Conservation (phyloP, 2,113 vertebrate species). For the Brachyistius frenatus region DNA sequence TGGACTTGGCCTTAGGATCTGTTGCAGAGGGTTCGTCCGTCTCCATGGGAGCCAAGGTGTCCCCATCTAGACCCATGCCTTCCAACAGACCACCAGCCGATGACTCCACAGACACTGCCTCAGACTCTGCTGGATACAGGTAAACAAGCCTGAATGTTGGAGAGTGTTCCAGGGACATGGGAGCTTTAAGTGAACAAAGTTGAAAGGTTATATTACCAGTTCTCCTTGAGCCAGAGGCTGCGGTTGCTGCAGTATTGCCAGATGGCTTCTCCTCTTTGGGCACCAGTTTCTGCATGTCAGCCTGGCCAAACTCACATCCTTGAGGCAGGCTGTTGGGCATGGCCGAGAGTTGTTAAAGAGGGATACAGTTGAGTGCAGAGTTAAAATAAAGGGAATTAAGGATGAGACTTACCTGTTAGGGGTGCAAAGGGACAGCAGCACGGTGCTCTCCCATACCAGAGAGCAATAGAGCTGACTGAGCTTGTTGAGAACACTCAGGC, state of each 20-base stretch:
- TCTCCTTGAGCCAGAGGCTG: conserved; percentile 85
- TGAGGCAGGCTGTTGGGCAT: conserved; percentile 86
- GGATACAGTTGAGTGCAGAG: not conserved
- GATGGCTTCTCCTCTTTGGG: conserved; percentile 93
- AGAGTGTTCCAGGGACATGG: not conserved
- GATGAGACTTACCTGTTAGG: conserved; percentile 89
- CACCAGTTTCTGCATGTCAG: conserved; percentile 95
- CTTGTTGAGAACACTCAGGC: conserved; percentile 93
- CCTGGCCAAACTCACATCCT: conserved; percentile 95
- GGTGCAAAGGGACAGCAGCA: conserved; percentile 94
- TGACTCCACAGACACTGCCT: conserved; percentile 85
- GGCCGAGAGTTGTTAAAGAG: not conserved
- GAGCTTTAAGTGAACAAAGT: not conserved
- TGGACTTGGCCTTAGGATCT: conserved; percentile 92
- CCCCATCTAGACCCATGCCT: conserved; percentile 93
- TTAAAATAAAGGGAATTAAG: conserved; percentile 7
- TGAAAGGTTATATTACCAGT: conserved; percentile 83
- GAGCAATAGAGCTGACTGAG: conserved; percentile 97
- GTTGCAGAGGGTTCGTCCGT: conserved; percentile 91
- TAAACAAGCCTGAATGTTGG: not conserved
- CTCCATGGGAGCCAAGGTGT: conserved; percentile 93
- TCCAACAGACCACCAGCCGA: conserved; percentile 90
- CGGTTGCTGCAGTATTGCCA: conserved; percentile 62
- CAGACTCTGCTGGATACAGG: conserved; percentile 82
- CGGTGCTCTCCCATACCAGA: conserved; percentile 96